Evolutionary conservation across 2,797 vertebrate species (phyloP), one percentile per base, ranked within the genome.

Genomic region (Callimico goeldii): DNA sequence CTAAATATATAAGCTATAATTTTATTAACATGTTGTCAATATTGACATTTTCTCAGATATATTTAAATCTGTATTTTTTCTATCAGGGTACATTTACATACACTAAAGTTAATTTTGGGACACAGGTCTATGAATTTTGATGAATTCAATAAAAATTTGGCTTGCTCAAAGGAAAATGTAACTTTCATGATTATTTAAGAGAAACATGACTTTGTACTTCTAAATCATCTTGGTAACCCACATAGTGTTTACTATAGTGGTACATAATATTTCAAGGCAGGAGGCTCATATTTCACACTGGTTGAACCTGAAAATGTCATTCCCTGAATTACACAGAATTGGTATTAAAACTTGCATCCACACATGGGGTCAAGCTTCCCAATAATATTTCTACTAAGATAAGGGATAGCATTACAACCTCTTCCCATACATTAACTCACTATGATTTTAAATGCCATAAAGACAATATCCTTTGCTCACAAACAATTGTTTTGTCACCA

Each of bases 201-300:
- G n/a, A 64, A 94, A 57, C 39, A 87, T 10, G 39, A 81, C 36
- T 82, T 41, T 43, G 28, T 87, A 28, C 20, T 86, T 91, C 28
- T 73, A 88, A 97, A 88, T 97, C 72, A 93, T 85, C 72, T n/a
- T 48, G 28, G 72, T 81, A 82, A 93, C 84, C 80, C 61, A 90
- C 64, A 28, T 43, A 12, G 75, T 90, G 64, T 91, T 96, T 79
- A 64, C 88, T 81, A 4, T 1, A 33, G 13, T n/a, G 67, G 43
- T 41, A 33, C 52, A 58, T 61, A 84, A 22, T 67, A 77, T 91
- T 93, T 94, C 90, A 97, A n/a, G 28, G 26, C 30, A 88, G 55
- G 36, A 58, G 13, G 12, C 30, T 90, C 43, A 26, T 88, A 91
- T 93, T 94, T 95, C 75, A 77, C 90, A 67, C 26, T n/a, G 41